phyloP scores from a whole-genome alignment of 1,140 invertebrate species.

The Centruroides sculpturatus region DNA sequence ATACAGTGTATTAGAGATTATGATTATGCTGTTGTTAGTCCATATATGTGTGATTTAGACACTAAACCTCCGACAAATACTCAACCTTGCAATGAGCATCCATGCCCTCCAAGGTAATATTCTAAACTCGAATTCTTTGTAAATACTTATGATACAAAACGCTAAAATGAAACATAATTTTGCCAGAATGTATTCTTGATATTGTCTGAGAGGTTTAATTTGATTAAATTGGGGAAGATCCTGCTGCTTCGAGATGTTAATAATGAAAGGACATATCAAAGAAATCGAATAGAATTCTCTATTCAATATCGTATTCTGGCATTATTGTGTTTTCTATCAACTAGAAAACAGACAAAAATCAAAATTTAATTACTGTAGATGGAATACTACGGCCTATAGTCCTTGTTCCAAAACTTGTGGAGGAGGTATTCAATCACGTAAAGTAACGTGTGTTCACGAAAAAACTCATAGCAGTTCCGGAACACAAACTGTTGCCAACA shows the following conservation, averaged over 20 bases:
- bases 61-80: constrained; percentile 73
- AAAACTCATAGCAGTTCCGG: constrained; percentile 63
- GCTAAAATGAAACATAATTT: no score
- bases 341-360: no score
- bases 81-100: constrained; percentile 83
- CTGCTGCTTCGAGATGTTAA: no score
- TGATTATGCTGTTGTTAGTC: constrained; percentile 64
- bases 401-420: constrained; percentile 81
- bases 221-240: no score
- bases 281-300: no score
- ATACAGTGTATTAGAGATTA: constrained; percentile 77
- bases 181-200: no score
- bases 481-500: constrained; percentile 70
- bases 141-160: no score
- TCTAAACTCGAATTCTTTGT: no score
- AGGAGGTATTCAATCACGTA: constrained; percentile 47
- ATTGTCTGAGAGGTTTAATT: no score
- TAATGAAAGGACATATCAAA: no score
- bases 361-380: constrained; percentile 24
- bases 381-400: constrained; percentile 58
- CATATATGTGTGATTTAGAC: constrained; percentile 62
- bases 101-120: constrained; percentile 43
- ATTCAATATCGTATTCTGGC: no score
- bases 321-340: no score
- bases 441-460: constrained; percentile 76